phyloP scores from a whole-genome alignment of 1,140 invertebrate species.

The Ectropis grisescens region DNA sequence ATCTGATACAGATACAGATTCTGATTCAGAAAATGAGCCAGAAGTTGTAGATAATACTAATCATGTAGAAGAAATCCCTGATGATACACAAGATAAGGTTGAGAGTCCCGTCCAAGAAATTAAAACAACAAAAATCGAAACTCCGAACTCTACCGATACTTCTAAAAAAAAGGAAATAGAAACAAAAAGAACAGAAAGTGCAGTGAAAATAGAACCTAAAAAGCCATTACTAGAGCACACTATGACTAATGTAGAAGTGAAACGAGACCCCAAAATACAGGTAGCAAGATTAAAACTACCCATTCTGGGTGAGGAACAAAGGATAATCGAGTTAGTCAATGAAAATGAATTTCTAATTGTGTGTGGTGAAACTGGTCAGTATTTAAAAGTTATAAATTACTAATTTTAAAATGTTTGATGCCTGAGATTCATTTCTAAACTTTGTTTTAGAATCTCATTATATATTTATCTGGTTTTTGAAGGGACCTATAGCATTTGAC shows the following conservation, averaged over 20 bases:
- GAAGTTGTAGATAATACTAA: not conserved
- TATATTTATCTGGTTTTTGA: too few species aligned
- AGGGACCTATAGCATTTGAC: too few species aligned
- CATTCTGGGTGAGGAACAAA: conserved; percentile 95
- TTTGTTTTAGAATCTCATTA: too few species aligned
- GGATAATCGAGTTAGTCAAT: conserved; percentile 95
- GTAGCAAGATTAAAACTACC: conserved; percentile 89
- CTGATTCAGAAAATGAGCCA: conserved; percentile 20
- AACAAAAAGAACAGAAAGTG: conserved; percentile 10
- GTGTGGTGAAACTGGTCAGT: conserved; percentile 90
- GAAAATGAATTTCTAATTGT: conserved; percentile 93
- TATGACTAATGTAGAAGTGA: conserved; percentile 79
- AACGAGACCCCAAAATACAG: conserved; percentile 84
- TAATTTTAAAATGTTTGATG: too few species aligned
- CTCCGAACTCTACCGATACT: not conserved
- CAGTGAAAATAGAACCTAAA: too few species aligned
- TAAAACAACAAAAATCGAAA: conserved; percentile 9
- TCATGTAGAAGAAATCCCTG: too few species aligned
- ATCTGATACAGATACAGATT: conserved; percentile 28
- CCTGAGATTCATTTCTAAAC: too few species aligned
- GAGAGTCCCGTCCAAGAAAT: too few species aligned
- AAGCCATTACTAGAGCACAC: conserved; percentile 33
- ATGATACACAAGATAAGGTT: too few species aligned
- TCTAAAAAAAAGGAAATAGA: conserved; percentile 12
- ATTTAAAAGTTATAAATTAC: conserved; percentile 12